Evolutionary conservation across 2,113 vertebrate species (phyloP), one percentile per base, ranked within the genome.

Genomic region (Melanocharis versteri): DNA sequence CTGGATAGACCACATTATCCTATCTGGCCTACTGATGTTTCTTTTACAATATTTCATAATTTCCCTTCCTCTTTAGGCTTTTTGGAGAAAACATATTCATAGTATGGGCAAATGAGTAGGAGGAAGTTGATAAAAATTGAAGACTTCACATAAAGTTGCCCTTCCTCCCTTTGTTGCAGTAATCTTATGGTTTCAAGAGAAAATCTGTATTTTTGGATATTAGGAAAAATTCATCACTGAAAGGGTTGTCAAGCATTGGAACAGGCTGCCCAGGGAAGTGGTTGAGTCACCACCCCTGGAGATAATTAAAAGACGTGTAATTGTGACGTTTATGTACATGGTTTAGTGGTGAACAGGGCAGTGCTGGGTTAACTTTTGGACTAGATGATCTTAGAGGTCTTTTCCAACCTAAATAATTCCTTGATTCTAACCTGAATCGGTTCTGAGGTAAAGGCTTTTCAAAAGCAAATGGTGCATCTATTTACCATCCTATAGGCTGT

Each of bases 31-130:
- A 66, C 26, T 62, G 50, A 85, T n/a, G 39, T 33, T 79, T 89
- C 47, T 51, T 93, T 75, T 71, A 64, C 20, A 58, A 5, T 57
- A 89, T 96, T 96, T 93, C 83, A 50, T 51, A 8, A 93, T 70
- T 50, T 94, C 92, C 88, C 93, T 96, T 96, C 85, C 57, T 94
- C 60, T 28, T 83, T 28, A 66, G 75, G 23, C 71, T 51, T 83
- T 90, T 47, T 66, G 60, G 37, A 60, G 42, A 31, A 26, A 77
- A 80, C 58, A 64, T 33, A 60, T 18, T 60, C 40, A 24, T 33
- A 21, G 21, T 48, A 70, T 45, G 33, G 30, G 62, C 20, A 88
- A 81, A 80, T 30, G 13, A 68, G 17, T 37, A 71, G 44, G 24
- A 91, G 60, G 51, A 94, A 75, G 22, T 27, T 60, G 23, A 64